Conservation (phyloP, 1,140 invertebrate genomes). For the Ips typographus region DNA sequence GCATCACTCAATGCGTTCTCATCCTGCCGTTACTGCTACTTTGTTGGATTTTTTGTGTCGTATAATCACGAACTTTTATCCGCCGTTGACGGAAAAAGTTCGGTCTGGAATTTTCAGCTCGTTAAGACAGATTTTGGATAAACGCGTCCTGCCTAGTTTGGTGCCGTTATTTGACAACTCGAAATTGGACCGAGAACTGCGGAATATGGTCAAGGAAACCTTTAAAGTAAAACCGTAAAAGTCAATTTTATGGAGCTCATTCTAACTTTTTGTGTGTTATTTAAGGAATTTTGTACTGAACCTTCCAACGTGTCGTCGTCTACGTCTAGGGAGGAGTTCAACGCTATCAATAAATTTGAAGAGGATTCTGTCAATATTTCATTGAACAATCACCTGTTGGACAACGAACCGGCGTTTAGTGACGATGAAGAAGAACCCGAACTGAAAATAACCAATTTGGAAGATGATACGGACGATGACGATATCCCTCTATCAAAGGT, state of each 20-base stretch:
- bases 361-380: slow-evolving; percentile 52
- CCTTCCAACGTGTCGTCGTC: slow-evolving; percentile 70
- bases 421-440: slow-evolving; percentile 74
- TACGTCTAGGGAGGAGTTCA: slow-evolving; percentile 53
- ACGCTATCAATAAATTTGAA: slow-evolving; percentile 60
- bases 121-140: slow-evolving; percentile 90
- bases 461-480: slow-evolving; percentile 85
- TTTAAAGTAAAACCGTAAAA: slow-evolving; percentile 60
- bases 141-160: slow-evolving; percentile 86
- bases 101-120: slow-evolving; percentile 88
- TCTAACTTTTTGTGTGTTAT: slow-evolving; percentile 6
- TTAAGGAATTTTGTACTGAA: slow-evolving; percentile 56
- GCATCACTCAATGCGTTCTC: slow-evolving; percentile 95
- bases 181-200: slow-evolving; percentile 87
- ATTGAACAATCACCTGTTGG: slow-evolving; percentile 48
- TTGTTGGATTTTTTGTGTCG: slow-evolving; percentile 94
- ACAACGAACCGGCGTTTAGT: slow-evolving; percentile 73
- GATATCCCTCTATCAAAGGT: slow-evolving; percentile 77
- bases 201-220: slow-evolving; percentile 82
- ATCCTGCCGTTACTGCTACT: slow-evolving; percentile 92
- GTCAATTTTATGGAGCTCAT: not conserved
- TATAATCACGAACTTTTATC: slow-evolving; percentile 93
- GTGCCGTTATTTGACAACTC: slow-evolving; percentile 91
- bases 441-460: slow-evolving; percentile 54
- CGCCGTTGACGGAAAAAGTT: slow-evolving; percentile 80